A percentile compares a stretch with the other conserved stretches of the same genome.
phyloP scores from a whole-genome alignment of 1,140 invertebrate genomes.

The Diachasmimorpha longicaudata region DNA sequence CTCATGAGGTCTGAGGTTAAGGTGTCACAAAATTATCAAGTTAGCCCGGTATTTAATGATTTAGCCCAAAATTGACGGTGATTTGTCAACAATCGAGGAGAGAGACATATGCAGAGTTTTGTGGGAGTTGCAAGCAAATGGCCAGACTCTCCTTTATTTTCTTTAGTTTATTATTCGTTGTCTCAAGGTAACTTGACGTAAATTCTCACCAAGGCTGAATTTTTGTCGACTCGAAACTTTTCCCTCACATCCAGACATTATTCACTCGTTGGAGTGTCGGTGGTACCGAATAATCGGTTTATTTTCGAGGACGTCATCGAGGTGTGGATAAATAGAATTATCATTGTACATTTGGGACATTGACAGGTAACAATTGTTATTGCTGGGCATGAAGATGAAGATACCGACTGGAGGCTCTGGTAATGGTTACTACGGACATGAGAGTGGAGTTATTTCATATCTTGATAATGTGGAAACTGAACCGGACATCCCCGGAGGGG shows the following conservation, averaged over 20 bases:
- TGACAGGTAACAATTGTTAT: not conserved
- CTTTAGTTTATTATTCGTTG: conserved; percentile 14
- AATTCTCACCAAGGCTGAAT: conserved; percentile 12
- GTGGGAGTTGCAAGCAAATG: conserved; percentile 5
- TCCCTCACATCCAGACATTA: not conserved
- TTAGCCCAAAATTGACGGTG: conserved; percentile 4
- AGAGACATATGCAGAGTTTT: conserved; percentile 12
- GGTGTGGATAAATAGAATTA: not conserved
- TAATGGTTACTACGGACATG: conserved; percentile 64
- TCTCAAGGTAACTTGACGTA: conserved; percentile 20
- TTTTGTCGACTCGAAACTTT: conserved; percentile 11
- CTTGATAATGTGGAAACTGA: conserved; percentile 59
- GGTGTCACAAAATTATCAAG: conserved; percentile 14
- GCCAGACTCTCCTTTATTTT: not conserved
- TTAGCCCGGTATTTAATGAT: not conserved
- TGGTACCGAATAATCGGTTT: not conserved
- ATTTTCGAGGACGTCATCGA: not conserved
- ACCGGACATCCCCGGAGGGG: conserved; percentile 62
- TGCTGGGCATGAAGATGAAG: conserved; percentile 66
- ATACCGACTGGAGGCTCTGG: conserved; percentile 63
- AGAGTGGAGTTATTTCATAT: conserved; percentile 60
- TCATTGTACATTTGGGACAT: not conserved
- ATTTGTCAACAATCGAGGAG: not conserved
- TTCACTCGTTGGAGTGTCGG: not conserved
- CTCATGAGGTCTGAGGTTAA: not conserved